Conservation (phyloP, 2,888 invertebrate species). For the Mythimna albipuncta region DNA sequence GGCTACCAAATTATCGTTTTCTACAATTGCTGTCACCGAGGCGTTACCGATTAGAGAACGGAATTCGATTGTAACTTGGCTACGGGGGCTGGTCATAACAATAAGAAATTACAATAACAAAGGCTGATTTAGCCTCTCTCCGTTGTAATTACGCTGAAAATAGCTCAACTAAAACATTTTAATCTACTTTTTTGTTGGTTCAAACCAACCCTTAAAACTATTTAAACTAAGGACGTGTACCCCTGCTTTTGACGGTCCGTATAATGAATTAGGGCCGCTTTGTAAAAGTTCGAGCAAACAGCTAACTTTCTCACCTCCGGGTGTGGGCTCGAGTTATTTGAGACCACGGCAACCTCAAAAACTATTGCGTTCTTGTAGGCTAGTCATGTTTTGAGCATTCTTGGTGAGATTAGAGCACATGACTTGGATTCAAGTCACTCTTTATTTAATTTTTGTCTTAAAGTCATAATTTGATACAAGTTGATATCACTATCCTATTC, state of each 20-base stretch:
- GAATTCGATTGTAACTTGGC: no score
- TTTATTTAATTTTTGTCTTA: neutral
- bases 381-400: constrained; percentile 2
- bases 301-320: constrained; percentile 57
- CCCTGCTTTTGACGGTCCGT: constrained; percentile 51
- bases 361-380: constrained; percentile 37
- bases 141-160: neutral
- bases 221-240: constrained; percentile 55
- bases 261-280: constrained; percentile 61
- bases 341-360: constrained; percentile 52
- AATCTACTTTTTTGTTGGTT: constrained; percentile 30
- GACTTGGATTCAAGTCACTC: neutral
- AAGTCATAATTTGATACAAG: no score
- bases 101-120: no score
- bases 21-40: no score
- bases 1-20: no score
- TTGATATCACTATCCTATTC: no score
- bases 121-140: no score
- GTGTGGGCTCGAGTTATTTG: constrained; percentile 42
- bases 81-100: no score
- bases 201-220: constrained; percentile 46
- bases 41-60: no score
- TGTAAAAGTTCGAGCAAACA: constrained; percentile 62
- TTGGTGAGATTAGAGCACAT: constrained; percentile 6
- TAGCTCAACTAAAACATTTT: constrained; percentile 20